These are phyloP conservation scores for Heliconius ethilla DNA, from an alignment of 2,888 invertebrate genomes.

Conservation along the genomic window DNA sequence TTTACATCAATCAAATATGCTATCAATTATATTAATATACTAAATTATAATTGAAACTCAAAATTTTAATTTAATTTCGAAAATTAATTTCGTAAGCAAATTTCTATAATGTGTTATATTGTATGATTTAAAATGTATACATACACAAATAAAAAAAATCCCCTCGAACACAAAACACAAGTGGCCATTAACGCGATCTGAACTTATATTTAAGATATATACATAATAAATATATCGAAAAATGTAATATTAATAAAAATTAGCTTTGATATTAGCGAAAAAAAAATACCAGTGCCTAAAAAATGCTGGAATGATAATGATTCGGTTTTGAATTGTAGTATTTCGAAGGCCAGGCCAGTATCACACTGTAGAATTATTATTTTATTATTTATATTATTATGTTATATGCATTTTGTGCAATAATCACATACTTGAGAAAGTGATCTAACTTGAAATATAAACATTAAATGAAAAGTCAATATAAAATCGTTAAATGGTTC, in stretches of 20 bases:
- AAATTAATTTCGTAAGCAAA: background rate
- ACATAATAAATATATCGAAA: slow-evolving; percentile 66
- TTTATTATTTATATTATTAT: slow-evolving; percentile 48
- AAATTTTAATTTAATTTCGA: background rate
- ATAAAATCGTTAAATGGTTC: background rate
- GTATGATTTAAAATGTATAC: background rate
- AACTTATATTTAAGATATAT: slow-evolving; percentile 47
- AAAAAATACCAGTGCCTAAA: slow-evolving; percentile 72
- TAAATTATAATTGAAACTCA: background rate
- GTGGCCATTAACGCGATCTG: slow-evolving; percentile 30
- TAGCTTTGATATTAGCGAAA: slow-evolving; percentile 78
- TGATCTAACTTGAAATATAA: background rate
- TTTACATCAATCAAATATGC: background rate
- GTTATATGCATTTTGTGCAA: slow-evolving; percentile 68
- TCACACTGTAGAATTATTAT: slow-evolving; percentile 45
- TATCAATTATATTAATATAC: background rate
- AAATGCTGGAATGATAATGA: slow-evolving; percentile 60
- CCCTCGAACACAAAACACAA: slow-evolving; percentile 11
- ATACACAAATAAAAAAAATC: background rate
- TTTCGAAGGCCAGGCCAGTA: slow-evolving; percentile 54
- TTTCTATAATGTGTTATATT: background rate
- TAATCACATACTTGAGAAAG: slow-evolving; percentile 49
- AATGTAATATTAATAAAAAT: slow-evolving; percentile 54
- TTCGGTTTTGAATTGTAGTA: slow-evolving; percentile 59
- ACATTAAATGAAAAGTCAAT: background rate